A percentile compares a stretch with the other conserved stretches of the same genome.
Conservation (phyloP, 2,113 vertebrate species). For the Erythrocercus mccallii region DNA sequence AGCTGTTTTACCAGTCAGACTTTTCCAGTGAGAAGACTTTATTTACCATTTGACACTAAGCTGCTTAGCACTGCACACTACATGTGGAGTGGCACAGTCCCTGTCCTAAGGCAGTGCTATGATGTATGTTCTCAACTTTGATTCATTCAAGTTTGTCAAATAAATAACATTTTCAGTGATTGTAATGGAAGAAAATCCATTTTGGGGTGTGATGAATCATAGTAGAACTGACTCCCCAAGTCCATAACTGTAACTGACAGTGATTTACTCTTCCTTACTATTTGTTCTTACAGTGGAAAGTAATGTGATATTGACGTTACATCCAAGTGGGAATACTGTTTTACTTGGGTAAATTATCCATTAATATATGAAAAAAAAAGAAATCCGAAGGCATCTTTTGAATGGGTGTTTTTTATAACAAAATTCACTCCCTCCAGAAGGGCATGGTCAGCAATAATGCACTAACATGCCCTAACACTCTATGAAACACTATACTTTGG, state of each 20-base stretch:
- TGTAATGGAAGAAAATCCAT: not conserved
- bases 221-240: not conserved
- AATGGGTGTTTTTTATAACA: not conserved
- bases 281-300: not conserved
- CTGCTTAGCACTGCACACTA: not conserved
- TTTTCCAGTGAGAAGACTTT: not conserved
- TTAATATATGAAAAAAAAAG: not conserved
- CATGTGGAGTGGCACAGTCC: rapidly evolving
- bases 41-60: not conserved
- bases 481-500: not conserved
- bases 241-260: not conserved
- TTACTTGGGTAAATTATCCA: not conserved
- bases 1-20: not conserved
- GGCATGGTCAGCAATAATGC: not conserved
- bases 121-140: not conserved
- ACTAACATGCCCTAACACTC: not conserved
- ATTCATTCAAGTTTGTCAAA: not conserved
- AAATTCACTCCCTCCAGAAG: not conserved
- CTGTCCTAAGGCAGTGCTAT: not conserved
- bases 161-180: not conserved
- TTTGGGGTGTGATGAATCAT: not conserved
- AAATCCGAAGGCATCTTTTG: not conserved
- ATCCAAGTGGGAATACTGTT: not conserved
- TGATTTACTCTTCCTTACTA: not conserved
- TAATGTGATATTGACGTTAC: not conserved